These are phyloP conservation scores for Ceyx margarethae DNA, from an alignment of 2,113 vertebrate species.

Conservation along the genomic window DNA sequence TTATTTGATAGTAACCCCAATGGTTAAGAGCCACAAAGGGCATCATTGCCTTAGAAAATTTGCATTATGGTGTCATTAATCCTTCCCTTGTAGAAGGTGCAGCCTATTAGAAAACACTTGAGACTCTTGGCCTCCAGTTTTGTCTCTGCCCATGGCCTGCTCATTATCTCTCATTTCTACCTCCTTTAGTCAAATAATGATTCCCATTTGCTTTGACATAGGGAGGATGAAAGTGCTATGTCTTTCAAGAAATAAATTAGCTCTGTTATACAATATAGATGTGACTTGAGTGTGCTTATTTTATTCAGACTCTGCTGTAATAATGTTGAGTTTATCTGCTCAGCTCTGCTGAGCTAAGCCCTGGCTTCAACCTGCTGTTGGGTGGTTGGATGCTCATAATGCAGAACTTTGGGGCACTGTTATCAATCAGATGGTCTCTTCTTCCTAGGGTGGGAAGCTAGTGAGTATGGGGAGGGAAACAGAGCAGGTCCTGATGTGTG, in stretches of 20 bases:
- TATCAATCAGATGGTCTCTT: fast-evolving
- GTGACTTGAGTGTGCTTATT: neutral
- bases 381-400: neutral
- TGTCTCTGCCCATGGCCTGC: neutral
- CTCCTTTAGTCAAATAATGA: neutral
- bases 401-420: neutral
- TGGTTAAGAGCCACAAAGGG: neutral
- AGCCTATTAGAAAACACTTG: neutral
- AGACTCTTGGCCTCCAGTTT: neutral
- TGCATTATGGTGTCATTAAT: neutral
- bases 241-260: neutral
- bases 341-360: neutral
- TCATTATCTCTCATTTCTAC: neutral
- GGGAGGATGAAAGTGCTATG: neutral
- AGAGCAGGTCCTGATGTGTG: neutral
- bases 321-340: neutral
- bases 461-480: neutral
- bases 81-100: neutral
- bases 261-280: neutral
- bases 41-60: neutral
- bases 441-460: neutral
- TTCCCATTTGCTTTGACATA: neutral
- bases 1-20: neutral
- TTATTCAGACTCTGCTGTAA: neutral
- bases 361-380: neutral